Evolutionary conservation across 2,113 vertebrate genomes (phyloP).

Genomic region (Pholis gunnellus): DNA sequence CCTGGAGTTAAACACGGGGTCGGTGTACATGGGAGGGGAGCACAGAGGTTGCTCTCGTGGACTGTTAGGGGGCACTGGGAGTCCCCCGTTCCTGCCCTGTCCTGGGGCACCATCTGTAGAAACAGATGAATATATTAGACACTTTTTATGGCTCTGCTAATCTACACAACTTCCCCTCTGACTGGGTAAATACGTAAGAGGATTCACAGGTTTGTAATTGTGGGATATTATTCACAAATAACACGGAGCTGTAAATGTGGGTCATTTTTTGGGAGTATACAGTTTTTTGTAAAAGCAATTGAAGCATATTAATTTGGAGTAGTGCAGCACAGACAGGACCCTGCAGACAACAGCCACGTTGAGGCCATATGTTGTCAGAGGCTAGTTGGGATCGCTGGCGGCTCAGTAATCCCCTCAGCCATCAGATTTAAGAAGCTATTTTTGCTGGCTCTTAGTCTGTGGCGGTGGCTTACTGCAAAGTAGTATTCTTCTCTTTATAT

Average conservation of each 20-base stretch:
- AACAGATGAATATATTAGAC: conserved; percentile 51
- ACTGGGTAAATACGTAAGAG: conserved; percentile 11
- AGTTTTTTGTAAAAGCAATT: conserved; percentile 46
- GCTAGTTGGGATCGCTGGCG: conserved; percentile 62
- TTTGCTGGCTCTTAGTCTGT: conserved; percentile 77
- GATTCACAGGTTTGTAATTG: conserved; percentile 24
- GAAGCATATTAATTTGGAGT: conserved; percentile 41
- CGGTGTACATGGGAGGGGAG: conserved; percentile 67
- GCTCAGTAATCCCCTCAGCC: conserved; percentile 81
- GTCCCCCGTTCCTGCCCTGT: conserved; percentile 58
- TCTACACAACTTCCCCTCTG: conserved; percentile 25
- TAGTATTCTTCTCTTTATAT: conserved; percentile 42
- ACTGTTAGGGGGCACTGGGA: conserved; percentile 51
- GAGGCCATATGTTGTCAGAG: conserved; percentile 75
- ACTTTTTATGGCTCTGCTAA: conserved; percentile 17
- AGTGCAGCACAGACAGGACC: conserved; percentile 17
- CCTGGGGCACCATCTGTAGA: conserved; percentile 65
- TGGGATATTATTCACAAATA: conserved; percentile 16
- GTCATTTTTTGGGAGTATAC: conserved; percentile 5
- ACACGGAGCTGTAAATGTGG: conserved; percentile 10
- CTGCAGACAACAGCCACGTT: conserved; percentile 40
- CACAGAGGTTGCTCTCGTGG: conserved; percentile 58
- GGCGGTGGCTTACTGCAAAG: conserved; percentile 63
- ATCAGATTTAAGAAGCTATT: conserved; percentile 83
- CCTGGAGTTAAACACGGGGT: conserved; percentile 80